phyloP scores from a whole-genome alignment of 2,888 invertebrate species.

The Luffia ferchaultella region DNA sequence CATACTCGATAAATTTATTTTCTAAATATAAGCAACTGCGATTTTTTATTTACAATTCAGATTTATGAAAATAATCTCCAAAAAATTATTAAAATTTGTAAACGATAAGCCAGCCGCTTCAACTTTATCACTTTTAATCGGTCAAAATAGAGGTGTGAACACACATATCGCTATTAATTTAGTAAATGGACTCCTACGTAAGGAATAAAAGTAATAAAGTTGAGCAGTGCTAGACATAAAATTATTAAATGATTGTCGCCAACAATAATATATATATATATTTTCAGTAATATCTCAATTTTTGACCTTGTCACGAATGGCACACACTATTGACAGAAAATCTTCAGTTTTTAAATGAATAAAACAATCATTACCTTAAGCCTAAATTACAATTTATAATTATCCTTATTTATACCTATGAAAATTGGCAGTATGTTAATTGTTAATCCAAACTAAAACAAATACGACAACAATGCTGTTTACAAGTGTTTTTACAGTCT shows the following conservation, averaged over 20 bases:
- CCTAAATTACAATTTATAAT: too few species aligned
- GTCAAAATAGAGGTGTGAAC: too few species aligned
- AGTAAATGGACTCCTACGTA: too few species aligned
- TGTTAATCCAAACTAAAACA: neutral
- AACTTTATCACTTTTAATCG: too few species aligned
- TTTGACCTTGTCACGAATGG: too few species aligned
- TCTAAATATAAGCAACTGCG: neutral
- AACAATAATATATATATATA: neutral
- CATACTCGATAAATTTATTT: neutral
- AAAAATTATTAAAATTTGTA: neutral
- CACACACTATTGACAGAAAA: neutral
- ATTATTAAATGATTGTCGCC: neutral
- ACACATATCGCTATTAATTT: too few species aligned
- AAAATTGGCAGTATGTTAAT: conserved; percentile 4
- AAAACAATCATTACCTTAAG: neutral
- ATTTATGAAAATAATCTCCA: neutral
- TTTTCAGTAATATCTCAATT: neutral
- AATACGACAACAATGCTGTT: neutral
- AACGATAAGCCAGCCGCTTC: too few species aligned
- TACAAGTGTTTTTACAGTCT: too few species aligned
- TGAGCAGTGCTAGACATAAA: too few species aligned
- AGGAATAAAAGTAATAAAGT: too few species aligned
- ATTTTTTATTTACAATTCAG: neutral
- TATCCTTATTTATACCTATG: neutral
- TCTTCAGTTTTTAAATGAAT: neutral